Base-by-base conservation (phyloP, 2,113 vertebrate species). In the Marmota monax region DNA sequence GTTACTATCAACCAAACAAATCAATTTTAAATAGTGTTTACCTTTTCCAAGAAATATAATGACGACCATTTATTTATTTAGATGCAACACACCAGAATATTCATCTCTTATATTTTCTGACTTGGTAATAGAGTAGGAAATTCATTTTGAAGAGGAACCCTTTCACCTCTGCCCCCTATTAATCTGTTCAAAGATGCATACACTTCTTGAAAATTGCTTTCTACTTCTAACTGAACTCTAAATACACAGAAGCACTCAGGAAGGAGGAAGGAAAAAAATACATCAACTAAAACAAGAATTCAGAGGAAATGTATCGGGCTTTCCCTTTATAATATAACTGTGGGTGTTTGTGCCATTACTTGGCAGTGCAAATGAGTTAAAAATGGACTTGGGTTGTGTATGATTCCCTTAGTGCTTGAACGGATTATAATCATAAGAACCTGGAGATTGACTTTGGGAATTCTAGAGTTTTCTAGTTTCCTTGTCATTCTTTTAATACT, bases 281-380 rank as follows among this genome's bases (percentile, higher is more conserved):
- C 98, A 94, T 95, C 95, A 96, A 87, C 3, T 16, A 34, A 92
- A 97, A 95, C 25, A 97, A 96, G 53, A 18, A 53, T 2, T n/a
- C 73, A 1, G 0, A 90, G 90, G 29, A 96, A 98, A 97, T 83
- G 2, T 53, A 95, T 92, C 90, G 73, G 74, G 4, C 88, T 79
- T 95, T 96, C 93, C 0, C 1, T 51, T 51, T 70, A 79, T 80
- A 69, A 94, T 53, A 53, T 32, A 12, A 7, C 32, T 80, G 10
- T 80, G 92, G 91, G 74, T 63, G 77, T 23, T 97, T 98, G 56
- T 97, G 92, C 79, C 96, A 93, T 95, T 42, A 63, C 63, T 95
- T 94, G 79, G 34, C 74, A 58, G 69, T 82, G 91, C 67, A 70
- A 94, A 72, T 80, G 37, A 90, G n/a, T 37, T 84, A 96, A 88